A percentile compares a stretch with the other conserved stretches of the same genome.
These are phyloP conservation scores for Gymnarchus niloticus DNA, from an alignment of 2,113 vertebrate species.

Conservation along the genomic window DNA sequence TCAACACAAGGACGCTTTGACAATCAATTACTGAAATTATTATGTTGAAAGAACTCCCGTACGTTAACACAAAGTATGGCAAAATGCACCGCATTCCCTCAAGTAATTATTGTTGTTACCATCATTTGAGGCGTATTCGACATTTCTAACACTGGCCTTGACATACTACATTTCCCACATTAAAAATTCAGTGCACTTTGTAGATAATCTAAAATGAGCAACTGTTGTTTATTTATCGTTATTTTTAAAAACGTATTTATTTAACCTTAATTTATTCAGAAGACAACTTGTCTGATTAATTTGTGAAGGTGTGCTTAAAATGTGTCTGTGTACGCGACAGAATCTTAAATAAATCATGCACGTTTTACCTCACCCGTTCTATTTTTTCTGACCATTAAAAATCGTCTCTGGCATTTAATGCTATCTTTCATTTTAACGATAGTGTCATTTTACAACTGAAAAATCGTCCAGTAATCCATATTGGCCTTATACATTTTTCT, in stretches of 20 bases:
- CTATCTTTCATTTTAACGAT: neutral
- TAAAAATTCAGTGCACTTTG: slow-evolving; percentile 70
- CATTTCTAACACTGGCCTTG: slow-evolving; percentile 33
- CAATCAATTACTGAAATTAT: slow-evolving; percentile 68
- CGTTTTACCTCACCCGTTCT: slow-evolving; percentile 74
- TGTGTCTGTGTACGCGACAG: slow-evolving; percentile 84
- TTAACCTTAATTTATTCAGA: slow-evolving; percentile 67
- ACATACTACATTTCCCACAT: slow-evolving; percentile 43
- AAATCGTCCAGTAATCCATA: neutral
- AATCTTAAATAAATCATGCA: slow-evolving; percentile 88
- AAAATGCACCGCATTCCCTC: slow-evolving; percentile 9
- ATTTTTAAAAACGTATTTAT: slow-evolving; percentile 54
- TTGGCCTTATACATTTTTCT: neutral
- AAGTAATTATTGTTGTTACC: slow-evolving; percentile 39
- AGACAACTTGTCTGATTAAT: slow-evolving; percentile 55
- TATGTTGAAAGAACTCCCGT: slow-evolving; percentile 42
- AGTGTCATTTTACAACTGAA: neutral
- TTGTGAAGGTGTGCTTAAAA: slow-evolving; percentile 71
- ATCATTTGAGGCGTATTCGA: slow-evolving; percentile 43
- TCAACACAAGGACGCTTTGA: slow-evolving; percentile 77
- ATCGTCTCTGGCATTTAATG: neutral
- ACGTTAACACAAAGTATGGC: slow-evolving; percentile 37
- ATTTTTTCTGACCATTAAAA: slow-evolving; percentile 34
- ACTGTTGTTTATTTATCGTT: slow-evolving; percentile 41
- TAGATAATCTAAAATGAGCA: slow-evolving; percentile 61